Evolutionary conservation across 53 echinoderm and acorn worm genomes (phyloP).

Genomic region (Mesocentrotus franciscanus): DNA sequence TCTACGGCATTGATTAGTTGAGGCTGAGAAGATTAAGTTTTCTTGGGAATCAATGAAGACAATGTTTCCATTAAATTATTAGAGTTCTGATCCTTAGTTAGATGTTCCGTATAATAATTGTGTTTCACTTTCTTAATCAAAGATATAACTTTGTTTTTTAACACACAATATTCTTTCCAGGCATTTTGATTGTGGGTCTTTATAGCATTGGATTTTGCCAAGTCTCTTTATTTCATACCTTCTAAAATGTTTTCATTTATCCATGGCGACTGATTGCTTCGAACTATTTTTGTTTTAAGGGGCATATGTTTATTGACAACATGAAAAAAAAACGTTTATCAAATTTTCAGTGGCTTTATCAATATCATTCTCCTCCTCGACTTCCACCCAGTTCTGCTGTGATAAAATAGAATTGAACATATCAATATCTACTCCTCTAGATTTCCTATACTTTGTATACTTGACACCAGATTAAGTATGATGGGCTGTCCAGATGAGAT

Average conservation of each 20-base stretch:
- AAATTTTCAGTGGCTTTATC: neutral
- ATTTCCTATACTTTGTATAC: neutral
- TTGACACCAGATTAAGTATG: neutral
- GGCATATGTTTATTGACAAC: neutral
- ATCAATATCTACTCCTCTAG: too few species aligned
- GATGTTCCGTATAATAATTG: neutral
- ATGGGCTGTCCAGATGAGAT: neutral
- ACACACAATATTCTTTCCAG: neutral
- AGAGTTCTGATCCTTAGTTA: neutral
- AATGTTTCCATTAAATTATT: neutral
- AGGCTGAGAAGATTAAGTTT: neutral
- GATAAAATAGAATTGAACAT: neutral
- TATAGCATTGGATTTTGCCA: neutral
- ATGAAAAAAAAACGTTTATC: neutral
- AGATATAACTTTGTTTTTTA: neutral
- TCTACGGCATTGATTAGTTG: too few species aligned
- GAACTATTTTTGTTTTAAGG: too few species aligned
- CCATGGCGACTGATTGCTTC: too few species aligned
- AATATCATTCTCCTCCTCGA: conserved; percentile 8
- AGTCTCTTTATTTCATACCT: neutral
- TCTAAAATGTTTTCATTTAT: neutral
- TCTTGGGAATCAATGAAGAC: too few species aligned
- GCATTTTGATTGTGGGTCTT: neutral
- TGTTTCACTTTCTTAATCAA: neutral
- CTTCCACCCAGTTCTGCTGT: neutral